Evolutionary conservation across 2,113 vertebrate genomes (phyloP).

Genomic region (Pluvianellus socialis): DNA sequence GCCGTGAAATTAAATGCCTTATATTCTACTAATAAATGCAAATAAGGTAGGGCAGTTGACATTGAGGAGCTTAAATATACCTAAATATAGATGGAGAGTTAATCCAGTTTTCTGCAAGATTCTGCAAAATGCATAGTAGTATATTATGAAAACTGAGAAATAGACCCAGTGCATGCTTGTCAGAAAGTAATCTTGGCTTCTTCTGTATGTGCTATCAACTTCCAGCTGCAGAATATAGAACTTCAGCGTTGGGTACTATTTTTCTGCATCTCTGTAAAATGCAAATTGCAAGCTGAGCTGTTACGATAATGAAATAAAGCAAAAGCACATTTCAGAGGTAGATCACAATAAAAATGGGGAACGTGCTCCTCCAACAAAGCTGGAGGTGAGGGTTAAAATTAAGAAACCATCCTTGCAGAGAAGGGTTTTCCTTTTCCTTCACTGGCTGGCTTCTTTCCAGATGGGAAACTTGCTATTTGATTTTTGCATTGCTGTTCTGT

Average conservation of each 20-base stretch:
- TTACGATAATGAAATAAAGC: not conserved
- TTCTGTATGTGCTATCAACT: not conserved
- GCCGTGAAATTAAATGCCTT: not conserved
- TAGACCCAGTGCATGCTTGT: not conserved
- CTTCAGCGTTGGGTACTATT: not conserved
- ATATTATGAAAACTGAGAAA: not conserved
- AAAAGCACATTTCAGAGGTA: fast-evolving
- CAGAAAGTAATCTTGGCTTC: not conserved
- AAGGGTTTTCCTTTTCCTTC: not conserved
- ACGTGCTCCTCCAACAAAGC: not conserved
- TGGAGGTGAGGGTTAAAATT: not conserved
- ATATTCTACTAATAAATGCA: not conserved
- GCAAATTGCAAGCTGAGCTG: not conserved
- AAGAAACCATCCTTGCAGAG: not conserved
- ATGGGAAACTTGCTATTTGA: not conserved
- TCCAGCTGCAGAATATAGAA: not conserved
- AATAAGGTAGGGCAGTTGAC: not conserved
- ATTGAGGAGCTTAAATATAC: not conserved
- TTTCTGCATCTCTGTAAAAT: not conserved
- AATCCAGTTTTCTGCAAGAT: not conserved
- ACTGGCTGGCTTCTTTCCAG: not conserved
- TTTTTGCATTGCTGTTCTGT: not conserved
- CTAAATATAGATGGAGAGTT: not conserved
- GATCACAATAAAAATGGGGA: not conserved
- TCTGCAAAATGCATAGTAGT: not conserved